A percentile compares a stretch with the other conserved stretches of the same genome.
Evolutionary conservation across 2,797 vertebrate species (phyloP).

Genomic region (Crocodylus rhombifer): DNA sequence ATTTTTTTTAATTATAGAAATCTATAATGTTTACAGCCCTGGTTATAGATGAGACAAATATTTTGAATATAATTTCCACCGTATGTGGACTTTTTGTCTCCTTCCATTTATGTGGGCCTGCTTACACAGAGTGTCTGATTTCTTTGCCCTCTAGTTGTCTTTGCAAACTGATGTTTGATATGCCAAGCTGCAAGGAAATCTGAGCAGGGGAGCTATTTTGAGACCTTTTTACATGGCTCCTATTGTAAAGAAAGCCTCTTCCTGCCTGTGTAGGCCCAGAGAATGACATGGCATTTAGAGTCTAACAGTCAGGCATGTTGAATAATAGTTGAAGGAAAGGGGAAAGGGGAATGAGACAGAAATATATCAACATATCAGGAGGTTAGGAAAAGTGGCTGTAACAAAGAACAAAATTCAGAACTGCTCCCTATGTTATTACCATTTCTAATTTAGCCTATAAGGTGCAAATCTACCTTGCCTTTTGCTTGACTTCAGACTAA

Average conservation of each 20-base stretch:
- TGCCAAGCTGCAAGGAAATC: not conserved
- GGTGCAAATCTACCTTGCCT: too few relatives aligned
- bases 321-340: conserved; percentile 20
- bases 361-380: not conserved
- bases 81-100: not conserved
- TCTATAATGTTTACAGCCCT: not conserved
- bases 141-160: not conserved
- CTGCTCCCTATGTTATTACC: not conserved
- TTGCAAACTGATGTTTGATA: not conserved
- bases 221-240: conserved; percentile 20
- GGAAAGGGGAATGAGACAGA: not conserved
- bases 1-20: not conserved
- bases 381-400: conserved; percentile 44
- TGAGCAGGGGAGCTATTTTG: not conserved
- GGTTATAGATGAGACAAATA: not conserved
- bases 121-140: not conserved
- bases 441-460: too few relatives aligned
- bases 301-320: conserved; percentile 6
- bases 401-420: not conserved
- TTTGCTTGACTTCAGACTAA: too few relatives aligned
- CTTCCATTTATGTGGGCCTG: not conserved
- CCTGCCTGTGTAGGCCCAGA: not conserved
- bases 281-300: conserved; percentile 17
- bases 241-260: conserved; percentile 18
- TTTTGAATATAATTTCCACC: not conserved